Evolutionary conservation across 1,140 invertebrate species (phyloP).

Genomic region (Nylanderia fulva): DNA sequence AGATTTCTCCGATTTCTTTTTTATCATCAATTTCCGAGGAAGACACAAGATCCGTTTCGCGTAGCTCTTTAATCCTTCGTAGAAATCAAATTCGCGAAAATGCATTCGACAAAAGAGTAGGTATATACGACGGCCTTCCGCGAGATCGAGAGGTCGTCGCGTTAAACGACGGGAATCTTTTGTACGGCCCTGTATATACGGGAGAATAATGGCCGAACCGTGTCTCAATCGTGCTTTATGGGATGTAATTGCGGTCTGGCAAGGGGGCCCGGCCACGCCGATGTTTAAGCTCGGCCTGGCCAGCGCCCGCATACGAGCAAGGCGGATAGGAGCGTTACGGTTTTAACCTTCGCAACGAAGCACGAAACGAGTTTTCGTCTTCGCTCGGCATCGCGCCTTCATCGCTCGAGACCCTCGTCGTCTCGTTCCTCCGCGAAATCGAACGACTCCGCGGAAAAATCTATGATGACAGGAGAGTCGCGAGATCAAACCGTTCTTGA

Average conservation of each 20-base stretch:
- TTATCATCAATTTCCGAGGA: neutral
- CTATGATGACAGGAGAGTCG: neutral
- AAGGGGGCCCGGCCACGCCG: conserved; percentile 73
- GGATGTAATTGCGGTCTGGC: conserved; percentile 83
- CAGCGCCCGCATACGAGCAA: conserved; percentile 40
- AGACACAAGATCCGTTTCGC: neutral
- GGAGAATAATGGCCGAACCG: conserved; percentile 83
- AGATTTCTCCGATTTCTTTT: neutral
- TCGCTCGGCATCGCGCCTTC: neutral
- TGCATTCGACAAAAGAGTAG: neutral
- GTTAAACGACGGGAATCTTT: conserved; percentile 74
- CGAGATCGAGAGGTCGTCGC: conserved; percentile 50
- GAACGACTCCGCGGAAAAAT: neutral
- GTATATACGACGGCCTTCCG: too few relatives aligned
- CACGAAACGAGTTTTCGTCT: conserved; percentile 75
- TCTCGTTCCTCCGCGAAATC: neutral
- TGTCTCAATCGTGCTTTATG: conserved; percentile 84
- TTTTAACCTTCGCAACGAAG: conserved; percentile 79
- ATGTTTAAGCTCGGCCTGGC: conserved; percentile 76
- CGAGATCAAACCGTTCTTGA: neutral
- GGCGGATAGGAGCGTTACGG: conserved; percentile 75
- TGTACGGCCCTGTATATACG: conserved; percentile 77
- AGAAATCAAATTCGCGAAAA: neutral
- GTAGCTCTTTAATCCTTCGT: neutral
- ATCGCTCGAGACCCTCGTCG: neutral